A percentile compares a stretch with the other conserved stretches of the same genome.
These are phyloP conservation scores for Spondyliosoma cantharus DNA, from an alignment of 2,797 vertebrate species.

Conservation along the genomic window DNA sequence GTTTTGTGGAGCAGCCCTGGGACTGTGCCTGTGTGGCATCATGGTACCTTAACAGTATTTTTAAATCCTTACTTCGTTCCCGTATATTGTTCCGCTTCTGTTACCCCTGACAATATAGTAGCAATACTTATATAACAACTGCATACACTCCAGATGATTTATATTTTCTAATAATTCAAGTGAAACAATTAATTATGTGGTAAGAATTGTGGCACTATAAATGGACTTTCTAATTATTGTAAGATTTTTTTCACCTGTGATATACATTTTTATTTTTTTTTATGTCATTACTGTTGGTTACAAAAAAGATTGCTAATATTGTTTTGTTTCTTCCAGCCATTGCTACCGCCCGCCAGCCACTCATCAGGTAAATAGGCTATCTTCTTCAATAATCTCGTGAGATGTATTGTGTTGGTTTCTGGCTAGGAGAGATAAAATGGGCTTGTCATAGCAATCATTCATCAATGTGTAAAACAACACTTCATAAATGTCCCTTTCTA, in stretches of 20 bases:
- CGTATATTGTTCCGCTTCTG: neutral
- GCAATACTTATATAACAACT: neutral
- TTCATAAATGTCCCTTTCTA: constrained; percentile 12
- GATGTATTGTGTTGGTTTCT: neutral
- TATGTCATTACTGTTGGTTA: neutral
- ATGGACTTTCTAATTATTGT: neutral
- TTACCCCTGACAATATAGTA: neutral
- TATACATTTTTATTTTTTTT: neutral
- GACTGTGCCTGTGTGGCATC: too few relatives aligned
- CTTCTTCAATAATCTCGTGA: neutral
- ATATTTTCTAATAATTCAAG: neutral
- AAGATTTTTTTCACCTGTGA: neutral
- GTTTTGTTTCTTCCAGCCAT: constrained; percentile 35
- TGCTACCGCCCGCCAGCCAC: fast-evolving
- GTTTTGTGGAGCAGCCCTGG: too few relatives aligned
- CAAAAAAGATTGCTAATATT: neutral
- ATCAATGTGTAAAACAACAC: neutral
- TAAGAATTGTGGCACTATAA: neutral
- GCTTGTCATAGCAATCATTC: neutral
- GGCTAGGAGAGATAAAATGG: neutral
- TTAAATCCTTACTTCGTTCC: too few relatives aligned
- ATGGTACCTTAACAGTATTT: too few relatives aligned
- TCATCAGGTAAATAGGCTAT: constrained; percentile 40
- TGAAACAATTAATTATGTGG: neutral
- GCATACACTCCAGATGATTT: neutral